Base-by-base conservation (phyloP, 2,797 vertebrate genomes). In the Mormyrus proboscirostris region DNA sequence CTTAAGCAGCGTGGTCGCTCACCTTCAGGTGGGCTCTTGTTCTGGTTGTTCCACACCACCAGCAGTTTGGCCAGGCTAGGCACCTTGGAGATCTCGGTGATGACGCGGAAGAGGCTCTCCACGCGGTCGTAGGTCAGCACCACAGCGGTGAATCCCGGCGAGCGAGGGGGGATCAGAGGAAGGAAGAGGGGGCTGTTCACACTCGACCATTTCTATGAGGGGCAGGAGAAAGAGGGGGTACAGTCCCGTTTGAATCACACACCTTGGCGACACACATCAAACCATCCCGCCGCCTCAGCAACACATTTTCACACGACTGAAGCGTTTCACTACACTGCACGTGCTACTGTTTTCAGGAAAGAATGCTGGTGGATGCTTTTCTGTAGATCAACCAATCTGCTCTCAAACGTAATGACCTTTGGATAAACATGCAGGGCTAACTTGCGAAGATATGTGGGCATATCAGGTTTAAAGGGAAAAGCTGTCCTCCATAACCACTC, bases 11-110 rank as follows among this genome's bases (percentile, higher is more conserved):
- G 49, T 8, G 19, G 79, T 25, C 3, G 49, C 93, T 95, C 94
- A 99, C 99, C 98, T 96, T 99, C 98, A 8, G 98, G 98, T 4
- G 99, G 98, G 91, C 96, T 97, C 93, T 99, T 99, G 92, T 99
- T 99, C 95, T 99, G 98, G 92, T 99, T 99, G 93, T 99, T 99
- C 99, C 98, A 99, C 89, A 99, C 98, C 19, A 99, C 98, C 73
- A 99, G 91, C 88, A 99, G 94, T 90, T 99, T 99, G 88, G 98
- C 98, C 2, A 99, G 95, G 91, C 98, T 99, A 0, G 99, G 98
- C 91, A 99, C 98, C 93, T 99, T 99, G 41, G 98, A 98, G 91
- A 99, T 98, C 94, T 99, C 98, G 0, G 98, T 99, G 96, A 99
- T 99, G 93, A 99, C 98, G 44, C 99, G 94, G 95, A 99, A 99